A percentile compares a stretch with the other conserved stretches of the same genome.
phyloP scores from a whole-genome alignment of 2,888 invertebrate genomes.

The Nephrotoma flavescens region DNA sequence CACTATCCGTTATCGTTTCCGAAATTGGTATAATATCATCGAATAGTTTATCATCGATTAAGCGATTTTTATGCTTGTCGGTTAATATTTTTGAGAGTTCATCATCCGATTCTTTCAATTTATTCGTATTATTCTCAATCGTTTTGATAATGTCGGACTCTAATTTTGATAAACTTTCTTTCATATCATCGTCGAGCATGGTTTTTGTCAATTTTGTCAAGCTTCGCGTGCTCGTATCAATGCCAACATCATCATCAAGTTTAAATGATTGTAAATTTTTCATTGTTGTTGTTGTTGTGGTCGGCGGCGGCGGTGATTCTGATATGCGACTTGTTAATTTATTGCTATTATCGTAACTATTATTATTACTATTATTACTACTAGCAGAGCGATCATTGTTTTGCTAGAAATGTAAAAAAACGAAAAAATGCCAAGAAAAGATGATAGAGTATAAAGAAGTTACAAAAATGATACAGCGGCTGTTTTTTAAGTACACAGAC shows the following conservation, averaged over 20 bases:
- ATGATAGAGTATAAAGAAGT: background rate
- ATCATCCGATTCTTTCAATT: constrained; percentile 22
- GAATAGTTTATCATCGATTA: background rate
- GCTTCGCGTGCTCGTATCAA: background rate
- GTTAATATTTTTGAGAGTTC: constrained; percentile 5
- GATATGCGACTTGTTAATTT: background rate
- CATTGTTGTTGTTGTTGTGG: background rate
- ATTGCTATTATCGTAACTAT: background rate
- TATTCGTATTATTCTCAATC: constrained; percentile 29
- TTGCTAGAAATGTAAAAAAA: constrained; percentile 1
- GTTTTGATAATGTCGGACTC: constrained; percentile 32
- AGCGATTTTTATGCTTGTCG: background rate
- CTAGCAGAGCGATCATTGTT: background rate
- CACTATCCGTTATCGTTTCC: constrained; percentile 8
- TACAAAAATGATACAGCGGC: background rate
- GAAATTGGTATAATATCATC: constrained; percentile 7
- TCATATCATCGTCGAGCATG: constrained; percentile 25
- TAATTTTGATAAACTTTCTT: constrained; percentile 27
- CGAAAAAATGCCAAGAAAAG: background rate
- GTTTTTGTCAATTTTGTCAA: background rate
- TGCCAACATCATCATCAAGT: background rate
- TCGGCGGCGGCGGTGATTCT: background rate
- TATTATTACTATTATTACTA: constrained; percentile 1
- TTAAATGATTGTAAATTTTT: background rate
- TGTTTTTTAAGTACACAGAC: background rate